Percentiles rank a stretch among this genome's conserved stretches.
Conservation (phyloP, 2,113 vertebrate genomes). For the Bolborhynchus lineola region DNA sequence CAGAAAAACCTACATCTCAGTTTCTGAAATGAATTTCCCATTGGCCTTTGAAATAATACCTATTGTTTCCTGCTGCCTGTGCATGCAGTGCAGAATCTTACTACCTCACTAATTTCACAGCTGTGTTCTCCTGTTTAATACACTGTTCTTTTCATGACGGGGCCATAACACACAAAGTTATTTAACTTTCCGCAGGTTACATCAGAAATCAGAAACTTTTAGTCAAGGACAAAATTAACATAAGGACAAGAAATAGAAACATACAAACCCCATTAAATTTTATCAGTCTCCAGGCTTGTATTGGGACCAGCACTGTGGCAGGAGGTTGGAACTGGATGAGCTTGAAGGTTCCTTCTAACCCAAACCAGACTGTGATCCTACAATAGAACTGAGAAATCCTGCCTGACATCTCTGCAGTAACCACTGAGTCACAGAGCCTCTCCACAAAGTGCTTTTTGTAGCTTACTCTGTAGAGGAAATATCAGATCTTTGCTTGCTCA, state of each 20-base stretch:
- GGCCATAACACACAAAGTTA: background rate
- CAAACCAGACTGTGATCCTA: background rate
- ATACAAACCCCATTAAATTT: background rate
- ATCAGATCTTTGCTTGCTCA: background rate
- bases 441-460: background rate
- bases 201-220: background rate
- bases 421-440: background rate
- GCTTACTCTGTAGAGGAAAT: background rate
- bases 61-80: background rate
- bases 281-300: background rate
- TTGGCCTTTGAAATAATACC: background rate
- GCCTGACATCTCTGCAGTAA: background rate
- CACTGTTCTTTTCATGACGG: fast-evolving
- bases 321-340: background rate
- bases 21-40: background rate
- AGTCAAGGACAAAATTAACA: background rate
- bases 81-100: background rate
- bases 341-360: background rate
- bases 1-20: background rate
- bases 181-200: background rate
- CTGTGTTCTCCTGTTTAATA: background rate
- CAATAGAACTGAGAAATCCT: background rate
- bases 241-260: background rate
- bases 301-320: background rate
- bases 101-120: background rate